Conservation (phyloP, 92 coral and sea anemone genomes). For the Umimayanthus chanpuru region DNA sequence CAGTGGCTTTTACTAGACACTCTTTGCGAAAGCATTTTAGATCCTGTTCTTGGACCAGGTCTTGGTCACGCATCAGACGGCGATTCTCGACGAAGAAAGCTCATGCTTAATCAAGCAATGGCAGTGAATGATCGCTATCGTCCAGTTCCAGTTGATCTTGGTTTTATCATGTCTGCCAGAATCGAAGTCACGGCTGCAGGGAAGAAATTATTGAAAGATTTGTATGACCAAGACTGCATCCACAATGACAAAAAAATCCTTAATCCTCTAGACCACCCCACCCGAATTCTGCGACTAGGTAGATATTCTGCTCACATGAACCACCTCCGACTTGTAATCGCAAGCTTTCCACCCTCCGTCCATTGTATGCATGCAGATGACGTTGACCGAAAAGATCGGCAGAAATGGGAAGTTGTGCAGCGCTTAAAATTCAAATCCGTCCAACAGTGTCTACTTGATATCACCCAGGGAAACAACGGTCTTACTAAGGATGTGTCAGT, state of each 20-base stretch:
- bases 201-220: slow-evolving; percentile 39
- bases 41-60: slow-evolving; percentile 67
- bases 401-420: slow-evolving; percentile 70
- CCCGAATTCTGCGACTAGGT: slow-evolving; percentile 54
- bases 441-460: background rate
- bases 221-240: slow-evolving; percentile 57
- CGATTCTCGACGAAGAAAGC: slow-evolving; percentile 46
- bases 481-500: slow-evolving; percentile 61
- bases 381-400: slow-evolving; percentile 56
- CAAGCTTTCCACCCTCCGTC: slow-evolving; percentile 37
- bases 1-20: slow-evolving; percentile 63
- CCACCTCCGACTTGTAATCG: slow-evolving; percentile 44
- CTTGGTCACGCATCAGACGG: slow-evolving; percentile 65
- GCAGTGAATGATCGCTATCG: slow-evolving; percentile 36
- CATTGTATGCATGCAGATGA: slow-evolving; percentile 49
- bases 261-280: slow-evolving; percentile 56
- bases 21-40: slow-evolving; percentile 51
- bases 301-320: slow-evolving; percentile 50
- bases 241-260: slow-evolving; percentile 60
- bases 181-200: slow-evolving; percentile 52
- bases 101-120: slow-evolving; percentile 48
- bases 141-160: slow-evolving; percentile 41
- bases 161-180: slow-evolving; percentile 51
- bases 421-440: slow-evolving; percentile 57
- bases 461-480: slow-evolving; percentile 58